Evolutionary conservation across 1,140 invertebrate species (phyloP), one percentile per base, ranked within the genome.

Genomic region (Agrypnia vestita): DNA sequence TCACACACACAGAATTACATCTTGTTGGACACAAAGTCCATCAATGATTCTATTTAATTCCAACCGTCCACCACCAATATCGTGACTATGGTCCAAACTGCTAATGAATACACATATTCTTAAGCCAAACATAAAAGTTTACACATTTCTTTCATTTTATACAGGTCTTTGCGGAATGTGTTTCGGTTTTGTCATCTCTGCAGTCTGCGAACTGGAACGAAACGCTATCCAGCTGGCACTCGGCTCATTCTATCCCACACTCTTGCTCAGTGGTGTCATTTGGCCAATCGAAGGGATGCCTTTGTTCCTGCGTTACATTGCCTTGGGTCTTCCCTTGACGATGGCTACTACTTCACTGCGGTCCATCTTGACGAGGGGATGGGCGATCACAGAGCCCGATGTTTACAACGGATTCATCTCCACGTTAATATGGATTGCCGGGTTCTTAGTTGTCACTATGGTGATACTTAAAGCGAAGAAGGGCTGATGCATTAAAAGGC

Each of bases 171-270:
- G 96, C 86, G 97, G 97, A 84, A 98, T 98, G 97, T 95, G 95
- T 85, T 97, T 97, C 86, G 95, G 95, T 67, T 95, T 98, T 87
- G 94, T 98, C n/a, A 97, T 98, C 83, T 98, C 97, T 7, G 95
- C 96, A 10, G 92, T 97, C 43, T 97, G 96, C 88, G 95, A 97
- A 85, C 92, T 97, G 80, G 97, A 99, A 89, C 93, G 96, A 79
- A 97, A 97, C 86, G 97, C 97, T 13, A 98, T 98, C 83, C 97
- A 98, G 88, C 87, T 98, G 73, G 96, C 97, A 4, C 90, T 99
- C 11, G 97, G 97, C 61, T 97, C 96, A 80, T 98, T 99, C 88
- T 98, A 98, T 88, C 97, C 97, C 4, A 97, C 96, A 51, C 91
- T 99, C 19, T 90, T 98, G 80, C 91, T 98, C 6, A 96, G 96